Evolutionary conservation across 1,140 invertebrate genomes (phyloP), one percentile per base, ranked within the genome.

Genomic region (Diorhabda sublineata): DNA sequence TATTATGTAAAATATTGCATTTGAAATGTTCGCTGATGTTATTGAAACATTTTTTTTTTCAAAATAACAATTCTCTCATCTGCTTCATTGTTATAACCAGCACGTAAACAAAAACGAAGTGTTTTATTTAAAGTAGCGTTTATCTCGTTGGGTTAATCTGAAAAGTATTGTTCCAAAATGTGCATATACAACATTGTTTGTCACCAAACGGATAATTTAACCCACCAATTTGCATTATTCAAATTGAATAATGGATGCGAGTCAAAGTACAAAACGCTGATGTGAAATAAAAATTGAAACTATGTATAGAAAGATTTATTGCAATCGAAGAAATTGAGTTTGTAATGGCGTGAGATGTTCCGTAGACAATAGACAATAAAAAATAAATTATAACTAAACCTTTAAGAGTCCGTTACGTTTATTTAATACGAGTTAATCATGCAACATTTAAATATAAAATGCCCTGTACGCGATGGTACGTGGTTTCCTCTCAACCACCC

Each of bases 341-440:
- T 69, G 71, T 75, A 78, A 78, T 78, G 75, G 74, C 76, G 76
- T 77, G 76, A 74, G 76, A 77, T 77, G 76, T 77, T 74, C 73
- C 74, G 70, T 73, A 77, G 76, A 76, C 73, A 73, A 76, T 74
- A 76, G 73, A 76, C 73, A 76, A 76, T 76, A 79, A 79, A 79
- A 79, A 79, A 79, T 79, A 79, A 78, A 78, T 79, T 79, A 79
- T 77, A 79, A 79, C 73, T 72, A 67, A 78, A 76, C 73, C 74
- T 77, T 77, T 77, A 77, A 77, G 78, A 77, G 78, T 76, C 73
- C 77, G 73, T 78, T 78, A 77, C 76, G 73, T 79, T 79, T 79
- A 78, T 81, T 80, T 81, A 81, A 81, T 81, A 79, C 77, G 74
- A 72, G 72, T 73, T 81, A 81, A 81, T 81, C 79, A 81, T 81